Evolutionary conservation across 2,113 vertebrate species (phyloP), one percentile per base, ranked within the genome.

Genomic region (Prunella himalayana): DNA sequence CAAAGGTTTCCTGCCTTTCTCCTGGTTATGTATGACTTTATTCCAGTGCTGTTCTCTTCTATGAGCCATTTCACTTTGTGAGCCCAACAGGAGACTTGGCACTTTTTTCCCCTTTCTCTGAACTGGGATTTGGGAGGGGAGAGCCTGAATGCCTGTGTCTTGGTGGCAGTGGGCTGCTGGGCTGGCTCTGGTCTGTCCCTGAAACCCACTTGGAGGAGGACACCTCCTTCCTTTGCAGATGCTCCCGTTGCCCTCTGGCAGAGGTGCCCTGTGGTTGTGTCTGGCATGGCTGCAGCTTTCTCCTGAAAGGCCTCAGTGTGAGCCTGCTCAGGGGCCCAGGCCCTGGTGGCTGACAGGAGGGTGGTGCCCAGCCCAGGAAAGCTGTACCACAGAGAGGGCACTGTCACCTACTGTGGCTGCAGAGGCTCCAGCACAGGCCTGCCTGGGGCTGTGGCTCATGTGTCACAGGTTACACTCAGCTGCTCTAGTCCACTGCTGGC

Each of bases 1-100:
- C 76, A 53, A 49, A 82, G 39, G n/a, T 50, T 94, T 90, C 45
- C 71, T 88, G 50, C 45, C 63, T 69, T 88, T 92, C 66, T 96
- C 42, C 66, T 65, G 41, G 16, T 82, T 75, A 59, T n/a, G 10
- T 49, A 21, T 22, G 16, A 3, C 23, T 79, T 88, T 72, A 57
- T 82, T 85, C 45, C 41, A 72, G 44, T 79, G 49, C 49, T 82
- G 53, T 93, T 49, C 45, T 75, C 49, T 91, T 63, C 37, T 75
- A 35, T 54, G 56, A 53, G 21, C 65, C 23, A 4, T 84, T 87
- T 84, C 53, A 33, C 18, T 78, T 81, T 47, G 33, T 64, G 61
- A 94, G 53, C 20, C 24, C 59, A 49, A 31, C 30, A 90, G 69
- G 22, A 93, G 53, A 76, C 50, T 61, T 78, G 25, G 21, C 37